These are phyloP conservation scores for Sylvilagus bachmani DNA, from an alignment of 2,113 vertebrate species.

Conservation along the genomic window DNA sequence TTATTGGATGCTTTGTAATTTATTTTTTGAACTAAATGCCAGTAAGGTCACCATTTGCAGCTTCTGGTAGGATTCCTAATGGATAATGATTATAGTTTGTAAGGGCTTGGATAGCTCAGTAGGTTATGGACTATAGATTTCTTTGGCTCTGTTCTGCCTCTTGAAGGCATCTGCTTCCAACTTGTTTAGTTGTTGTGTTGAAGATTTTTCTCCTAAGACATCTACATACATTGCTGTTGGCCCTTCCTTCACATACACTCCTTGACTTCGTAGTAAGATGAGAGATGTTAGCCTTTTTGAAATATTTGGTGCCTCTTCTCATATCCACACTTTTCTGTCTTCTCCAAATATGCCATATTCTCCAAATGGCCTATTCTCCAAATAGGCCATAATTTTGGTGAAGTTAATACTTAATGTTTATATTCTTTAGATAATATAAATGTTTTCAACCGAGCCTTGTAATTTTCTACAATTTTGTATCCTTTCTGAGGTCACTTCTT, in stretches of 20 bases:
- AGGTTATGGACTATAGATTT: background rate
- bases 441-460: background rate
- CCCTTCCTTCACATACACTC: background rate
- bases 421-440: background rate
- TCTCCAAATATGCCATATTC: background rate
- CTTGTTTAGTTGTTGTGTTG: background rate
- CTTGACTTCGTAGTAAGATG: background rate
- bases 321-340: background rate
- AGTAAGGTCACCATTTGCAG: background rate
- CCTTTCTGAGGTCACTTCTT: background rate
- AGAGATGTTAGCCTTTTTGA: background rate
- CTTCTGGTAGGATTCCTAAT: background rate
- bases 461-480: background rate
- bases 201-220: background rate
- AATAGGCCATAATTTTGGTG: background rate
- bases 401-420: background rate
- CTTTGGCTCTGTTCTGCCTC: background rate
- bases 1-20: constrained; percentile 17
- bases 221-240: background rate
- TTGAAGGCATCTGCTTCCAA: constrained; percentile 8
- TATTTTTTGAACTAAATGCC: constrained; percentile 32
- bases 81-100: background rate
- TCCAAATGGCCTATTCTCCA: no score
- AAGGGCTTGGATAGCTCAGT: background rate
- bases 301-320: background rate